These are phyloP conservation scores for Xanthorhoe spadicearia DNA, from an alignment of 2,888 invertebrate genomes.

Conservation along the genomic window DNA sequence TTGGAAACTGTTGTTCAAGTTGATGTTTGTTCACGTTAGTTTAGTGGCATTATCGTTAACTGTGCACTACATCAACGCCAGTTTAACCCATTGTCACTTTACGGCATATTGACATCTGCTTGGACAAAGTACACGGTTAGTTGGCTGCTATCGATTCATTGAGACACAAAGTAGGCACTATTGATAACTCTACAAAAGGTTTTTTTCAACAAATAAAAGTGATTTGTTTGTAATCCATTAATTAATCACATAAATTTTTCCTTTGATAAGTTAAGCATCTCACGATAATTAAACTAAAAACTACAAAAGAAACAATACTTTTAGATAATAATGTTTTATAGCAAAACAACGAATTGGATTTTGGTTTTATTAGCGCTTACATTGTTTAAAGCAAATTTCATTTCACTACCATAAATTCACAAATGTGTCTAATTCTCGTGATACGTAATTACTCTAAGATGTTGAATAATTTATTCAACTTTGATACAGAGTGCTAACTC, in stretches of 20 bases:
- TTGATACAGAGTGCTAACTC: conserved; percentile 23
- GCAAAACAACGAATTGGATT: not conserved
- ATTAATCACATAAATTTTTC: not conserved
- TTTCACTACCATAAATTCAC: conserved; percentile 14
- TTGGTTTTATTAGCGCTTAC: not conserved
- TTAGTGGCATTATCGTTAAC: conserved; percentile 43
- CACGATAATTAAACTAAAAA: not conserved
- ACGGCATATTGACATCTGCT: conserved; percentile 36
- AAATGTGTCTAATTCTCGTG: conserved; percentile 18
- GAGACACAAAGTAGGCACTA: not conserved
- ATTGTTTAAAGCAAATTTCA: conserved; percentile 4
- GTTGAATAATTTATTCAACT: conserved; percentile 26
- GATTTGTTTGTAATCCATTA: not conserved
- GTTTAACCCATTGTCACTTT: conserved; percentile 54
- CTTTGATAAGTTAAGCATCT: not conserved
- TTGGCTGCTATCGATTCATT: conserved; percentile 52
- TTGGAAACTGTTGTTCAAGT: conserved; percentile 43
- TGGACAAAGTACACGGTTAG: conserved; percentile 30
- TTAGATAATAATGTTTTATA: not conserved
- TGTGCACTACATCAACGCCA: conserved; percentile 38
- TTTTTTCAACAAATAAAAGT: not conserved
- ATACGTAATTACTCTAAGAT: conserved; percentile 18
- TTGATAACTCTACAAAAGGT: not conserved
- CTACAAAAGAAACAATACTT: not conserved
- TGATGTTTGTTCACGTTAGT: conserved; percentile 40